These are phyloP conservation scores for Anguilla megastoma DNA, from an alignment of 2,797 vertebrate species.

Conservation along the genomic window DNA sequence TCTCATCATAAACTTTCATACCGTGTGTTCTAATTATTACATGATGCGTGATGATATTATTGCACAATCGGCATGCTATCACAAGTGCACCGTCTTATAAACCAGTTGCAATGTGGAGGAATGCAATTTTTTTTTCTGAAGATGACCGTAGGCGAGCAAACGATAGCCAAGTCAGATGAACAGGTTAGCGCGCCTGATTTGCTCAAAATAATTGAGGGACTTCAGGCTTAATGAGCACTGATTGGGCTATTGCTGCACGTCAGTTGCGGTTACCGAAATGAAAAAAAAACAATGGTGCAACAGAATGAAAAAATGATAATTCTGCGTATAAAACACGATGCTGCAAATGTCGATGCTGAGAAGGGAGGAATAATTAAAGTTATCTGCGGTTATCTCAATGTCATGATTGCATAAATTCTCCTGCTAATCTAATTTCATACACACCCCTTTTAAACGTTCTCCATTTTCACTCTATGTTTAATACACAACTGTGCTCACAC, in stretches of 20 bases:
- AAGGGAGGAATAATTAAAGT: slow-evolving; percentile 70
- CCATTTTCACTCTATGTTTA: slow-evolving; percentile 63
- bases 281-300: slow-evolving; percentile 13
- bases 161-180: neutral
- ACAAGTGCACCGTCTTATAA: neutral
- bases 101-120: neutral
- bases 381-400: slow-evolving; percentile 73
- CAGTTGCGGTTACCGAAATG: neutral
- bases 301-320: slow-evolving; percentile 8
- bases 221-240: neutral
- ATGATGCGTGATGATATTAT: neutral
- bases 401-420: slow-evolving; percentile 69
- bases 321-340: slow-evolving; percentile 50
- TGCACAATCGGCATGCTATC: neutral
- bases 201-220: neutral
- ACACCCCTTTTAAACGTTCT: slow-evolving; percentile 73
- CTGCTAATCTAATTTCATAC: slow-evolving; percentile 77
- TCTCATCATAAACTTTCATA: neutral
- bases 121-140: neutral
- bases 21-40: neutral
- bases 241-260: neutral
- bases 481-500: slow-evolving; percentile 71
- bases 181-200: neutral
- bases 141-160: neutral
- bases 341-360: slow-evolving; percentile 58